These are phyloP conservation scores for Esox masquinongy DNA, from an alignment of 2,797 vertebrate genomes.

Conservation along the genomic window DNA sequence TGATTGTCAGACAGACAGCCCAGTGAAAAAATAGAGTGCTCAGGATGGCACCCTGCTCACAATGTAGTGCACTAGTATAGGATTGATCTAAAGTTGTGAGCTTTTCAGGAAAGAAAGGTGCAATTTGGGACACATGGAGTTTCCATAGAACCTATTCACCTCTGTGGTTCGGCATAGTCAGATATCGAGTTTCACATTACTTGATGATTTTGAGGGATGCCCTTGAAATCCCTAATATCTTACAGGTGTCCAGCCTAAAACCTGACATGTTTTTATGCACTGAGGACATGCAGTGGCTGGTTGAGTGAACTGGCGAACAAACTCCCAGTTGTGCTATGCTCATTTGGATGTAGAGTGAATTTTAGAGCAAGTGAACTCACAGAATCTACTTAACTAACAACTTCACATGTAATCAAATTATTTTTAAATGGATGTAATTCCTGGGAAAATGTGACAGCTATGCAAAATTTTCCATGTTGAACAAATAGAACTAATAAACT, in stretches of 20 bases:
- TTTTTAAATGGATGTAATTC: background rate
- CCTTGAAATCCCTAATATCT: background rate
- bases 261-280: background rate
- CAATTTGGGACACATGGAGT: background rate
- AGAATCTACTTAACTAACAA: conserved; percentile 2
- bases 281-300: background rate
- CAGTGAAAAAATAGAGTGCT: background rate
- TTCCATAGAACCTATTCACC: background rate
- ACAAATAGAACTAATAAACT: background rate
- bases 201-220: conserved; percentile 6
- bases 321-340: conserved; percentile 15
- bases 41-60: background rate
- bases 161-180: background rate
- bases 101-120: background rate
- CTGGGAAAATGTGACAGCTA: background rate
- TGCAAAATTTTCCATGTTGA: background rate
- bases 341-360: conserved; percentile 7
- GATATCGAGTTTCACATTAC: background rate
- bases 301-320: background rate
- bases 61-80: background rate
- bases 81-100: background rate
- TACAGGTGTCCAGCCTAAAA: background rate
- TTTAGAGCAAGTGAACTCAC: conserved; percentile 16
- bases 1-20: conserved; percentile 7
- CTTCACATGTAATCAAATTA: background rate